Evolutionary conservation across 1,140 invertebrate species (phyloP).

Genomic region (Anthonomus grandis): DNA sequence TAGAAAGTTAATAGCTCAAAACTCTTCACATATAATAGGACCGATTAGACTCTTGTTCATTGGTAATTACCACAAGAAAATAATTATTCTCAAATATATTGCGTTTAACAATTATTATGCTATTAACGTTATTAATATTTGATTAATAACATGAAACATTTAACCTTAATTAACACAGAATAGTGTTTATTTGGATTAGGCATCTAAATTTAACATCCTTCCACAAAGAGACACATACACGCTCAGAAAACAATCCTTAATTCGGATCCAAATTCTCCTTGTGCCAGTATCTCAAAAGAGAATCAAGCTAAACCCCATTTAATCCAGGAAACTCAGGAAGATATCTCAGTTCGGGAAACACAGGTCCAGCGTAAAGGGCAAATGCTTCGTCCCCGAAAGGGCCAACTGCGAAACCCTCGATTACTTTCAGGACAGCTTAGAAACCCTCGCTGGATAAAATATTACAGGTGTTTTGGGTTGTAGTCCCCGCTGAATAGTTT

Average conservation of each 20-base stretch:
- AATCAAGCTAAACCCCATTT: constrained; percentile 22
- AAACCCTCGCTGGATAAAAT: constrained; percentile 10
- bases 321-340: constrained; percentile 17
- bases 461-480: constrained; percentile 11
- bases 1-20: too few species aligned
- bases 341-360: constrained; percentile 18
- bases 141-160: too few species aligned
- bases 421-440: constrained; percentile 17
- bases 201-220: too few species aligned
- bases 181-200: too few species aligned
- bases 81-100: too few species aligned
- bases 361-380: constrained; percentile 12
- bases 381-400: constrained; percentile 9
- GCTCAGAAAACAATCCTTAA: constrained; percentile 7
- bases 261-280: constrained; percentile 6
- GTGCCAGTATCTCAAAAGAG: constrained; percentile 3
- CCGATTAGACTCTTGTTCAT: too few species aligned
- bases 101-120: too few species aligned
- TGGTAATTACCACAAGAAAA: too few species aligned
- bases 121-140: too few species aligned
- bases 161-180: too few species aligned
- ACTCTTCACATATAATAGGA: too few species aligned
- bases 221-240: too few species aligned
- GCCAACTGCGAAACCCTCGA: constrained; percentile 13
- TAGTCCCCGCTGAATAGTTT: constrained; percentile 8